Evolutionary conservation across 37 sponge, comb jelly and placozoan species (phyloP), one percentile per base, ranked within the genome.

Genomic region (Petrosia ficiformis): DNA sequence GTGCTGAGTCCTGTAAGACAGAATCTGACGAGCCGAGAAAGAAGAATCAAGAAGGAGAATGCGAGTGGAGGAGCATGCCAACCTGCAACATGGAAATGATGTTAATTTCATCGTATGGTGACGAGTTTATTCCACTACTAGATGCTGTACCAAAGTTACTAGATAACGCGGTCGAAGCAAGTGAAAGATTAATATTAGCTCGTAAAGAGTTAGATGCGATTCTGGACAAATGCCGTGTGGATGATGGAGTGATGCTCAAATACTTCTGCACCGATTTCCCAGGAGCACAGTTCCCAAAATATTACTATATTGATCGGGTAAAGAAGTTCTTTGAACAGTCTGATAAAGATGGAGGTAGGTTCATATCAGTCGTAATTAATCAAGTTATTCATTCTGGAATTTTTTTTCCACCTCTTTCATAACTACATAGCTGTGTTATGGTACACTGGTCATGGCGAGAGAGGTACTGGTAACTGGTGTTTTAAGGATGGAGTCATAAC

Each of bases 381-480:
- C 54, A 19, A 64, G 10, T n/a, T 24, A 32, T 64, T 10, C 8
- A 44, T 26, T 41, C 56, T 37, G n/a, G 21, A 5, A 29, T 57
- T 57, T 72, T 28, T n/a, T n/a, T n/a, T n/a, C n/a, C n/a, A n/a
- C n/a, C n/a, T n/a, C n/a, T n/a, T n/a, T n/a, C n/a, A n/a, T n/a
- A n/a, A n/a, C n/a, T n/a, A 48, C 26, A 34, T 60, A 91, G 91
- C 41, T 59, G 34, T 82, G 2, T 24, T 91, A 31, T 78, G 87
- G 80, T 92, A 92, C 58, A 66, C 67, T 65, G 92, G 92, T 1
- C 71, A 54, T n/a, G 80, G 92, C 26, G 77, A 69, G 84, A 69
- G 70, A 63, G 65, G 40, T 37, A 83, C 93, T 25, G 93, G 93
- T 39, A 84, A 87, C 78, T 92, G 93, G 93, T 87, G 93, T 56